These are phyloP conservation scores for Heterotilapia buettikoferi DNA, from an alignment of 2,113 vertebrate genomes.

Conservation along the genomic window DNA sequence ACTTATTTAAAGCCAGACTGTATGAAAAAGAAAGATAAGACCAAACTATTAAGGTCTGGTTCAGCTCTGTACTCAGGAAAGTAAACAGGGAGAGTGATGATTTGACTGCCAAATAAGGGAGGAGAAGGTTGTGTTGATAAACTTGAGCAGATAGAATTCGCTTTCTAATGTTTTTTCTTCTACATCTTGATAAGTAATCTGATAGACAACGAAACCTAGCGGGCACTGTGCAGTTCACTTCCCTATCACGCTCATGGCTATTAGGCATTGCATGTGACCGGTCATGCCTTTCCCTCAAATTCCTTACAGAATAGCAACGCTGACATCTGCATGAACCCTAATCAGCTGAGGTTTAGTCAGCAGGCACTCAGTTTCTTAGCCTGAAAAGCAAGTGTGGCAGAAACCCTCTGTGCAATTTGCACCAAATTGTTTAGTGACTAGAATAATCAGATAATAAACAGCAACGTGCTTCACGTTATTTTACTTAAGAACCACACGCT, in stretches of 20 bases:
- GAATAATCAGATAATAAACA: background rate
- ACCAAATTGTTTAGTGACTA: background rate
- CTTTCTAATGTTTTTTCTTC: background rate
- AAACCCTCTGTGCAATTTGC: background rate
- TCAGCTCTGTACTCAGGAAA: background rate
- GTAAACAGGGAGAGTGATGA: background rate
- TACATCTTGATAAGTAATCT: background rate
- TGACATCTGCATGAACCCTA: slow-evolving; percentile 16
- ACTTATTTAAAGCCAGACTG: background rate
- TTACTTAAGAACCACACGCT: background rate
- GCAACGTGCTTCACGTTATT: fast-evolving
- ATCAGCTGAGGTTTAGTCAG: slow-evolving; percentile 35
- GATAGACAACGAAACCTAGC: background rate
- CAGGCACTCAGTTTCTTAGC: background rate
- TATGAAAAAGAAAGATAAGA: background rate
- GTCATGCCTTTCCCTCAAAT: slow-evolving; percentile 61
- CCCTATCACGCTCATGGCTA: slow-evolving; percentile 15
- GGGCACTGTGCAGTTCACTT: background rate
- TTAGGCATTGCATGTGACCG: slow-evolving; percentile 57
- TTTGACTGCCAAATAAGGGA: slow-evolving; percentile 24
- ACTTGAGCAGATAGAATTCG: background rate
- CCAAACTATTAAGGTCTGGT: background rate
- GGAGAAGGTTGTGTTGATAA: background rate
- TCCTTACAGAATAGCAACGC: slow-evolving; percentile 20
- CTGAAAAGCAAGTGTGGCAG: background rate